These are phyloP conservation scores for Volucella zonaria DNA, from an alignment of 2,888 invertebrate species.

Conservation along the genomic window DNA sequence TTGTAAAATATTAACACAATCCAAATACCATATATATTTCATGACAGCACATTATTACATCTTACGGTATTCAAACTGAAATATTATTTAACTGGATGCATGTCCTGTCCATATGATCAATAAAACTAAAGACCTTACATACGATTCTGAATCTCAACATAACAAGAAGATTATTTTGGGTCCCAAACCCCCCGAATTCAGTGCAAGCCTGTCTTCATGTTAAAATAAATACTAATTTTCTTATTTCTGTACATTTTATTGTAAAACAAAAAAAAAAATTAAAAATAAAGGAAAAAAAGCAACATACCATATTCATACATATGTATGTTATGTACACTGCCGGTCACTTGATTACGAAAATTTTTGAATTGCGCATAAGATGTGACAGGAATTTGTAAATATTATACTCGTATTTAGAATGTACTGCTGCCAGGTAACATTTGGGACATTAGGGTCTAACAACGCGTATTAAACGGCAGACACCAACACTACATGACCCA, in stretches of 20 bases:
- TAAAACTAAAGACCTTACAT: no score
- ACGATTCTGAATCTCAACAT: not conserved
- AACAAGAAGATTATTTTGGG: not conserved
- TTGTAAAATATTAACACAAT: slow-evolving; percentile 1
- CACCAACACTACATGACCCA: no score
- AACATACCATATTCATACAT: no score
- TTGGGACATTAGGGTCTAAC: no score
- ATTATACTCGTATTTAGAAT: no score
- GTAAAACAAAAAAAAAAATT: not conserved
- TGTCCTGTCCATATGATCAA: not conserved
- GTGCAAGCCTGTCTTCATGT: slow-evolving; percentile 1
- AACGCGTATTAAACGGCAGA: no score
- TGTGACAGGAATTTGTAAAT: no score
- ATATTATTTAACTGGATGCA: not conserved
- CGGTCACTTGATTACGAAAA: no score
- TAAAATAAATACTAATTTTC: not conserved
- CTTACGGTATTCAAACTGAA: no score
- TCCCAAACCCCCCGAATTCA: not conserved
- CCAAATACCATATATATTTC: not conserved
- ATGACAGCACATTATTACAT: not conserved
- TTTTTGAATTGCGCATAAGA: no score
- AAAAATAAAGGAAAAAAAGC: slow-evolving; percentile 8
- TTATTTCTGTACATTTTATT: slow-evolving; percentile 36
- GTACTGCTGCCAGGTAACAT: no score
- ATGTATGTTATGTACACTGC: no score